A percentile compares a stretch with the other conserved stretches of the same genome.
These are phyloP conservation scores for Sciaenops ocellatus DNA, from an alignment of 2,797 vertebrate genomes.

Conservation along the genomic window DNA sequence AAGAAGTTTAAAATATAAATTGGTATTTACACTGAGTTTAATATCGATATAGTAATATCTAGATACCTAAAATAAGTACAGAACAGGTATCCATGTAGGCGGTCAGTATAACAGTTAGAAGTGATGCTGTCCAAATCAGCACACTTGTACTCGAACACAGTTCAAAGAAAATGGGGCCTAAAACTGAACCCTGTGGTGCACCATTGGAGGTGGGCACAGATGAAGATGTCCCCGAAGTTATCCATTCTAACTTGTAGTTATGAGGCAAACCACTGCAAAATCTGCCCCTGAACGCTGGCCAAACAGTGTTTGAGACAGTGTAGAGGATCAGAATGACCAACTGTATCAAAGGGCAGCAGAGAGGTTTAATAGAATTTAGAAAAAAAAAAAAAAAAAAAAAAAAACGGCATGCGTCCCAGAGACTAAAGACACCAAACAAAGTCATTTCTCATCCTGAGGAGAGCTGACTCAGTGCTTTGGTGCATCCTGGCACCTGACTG, in stretches of 20 bases:
- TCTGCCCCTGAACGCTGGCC: background rate
- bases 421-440: constrained; percentile 37
- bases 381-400: no score
- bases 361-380: constrained; percentile 22
- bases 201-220: background rate
- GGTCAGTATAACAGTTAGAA: background rate
- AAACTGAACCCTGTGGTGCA: background rate
- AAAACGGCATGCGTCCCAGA: constrained; percentile 13
- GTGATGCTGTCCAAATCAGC: background rate
- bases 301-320: background rate
- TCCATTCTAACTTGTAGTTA: background rate
- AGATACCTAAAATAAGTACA: no score
- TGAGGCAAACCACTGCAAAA: background rate
- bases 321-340: background rate
- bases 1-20: background rate
- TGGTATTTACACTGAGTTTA: background rate
- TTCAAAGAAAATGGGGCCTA: constrained; percentile 1
- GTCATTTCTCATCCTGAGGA: constrained; percentile 39
- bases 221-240: no score
- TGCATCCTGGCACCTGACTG: constrained; percentile 24
- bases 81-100: background rate
- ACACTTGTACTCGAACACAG: background rate
- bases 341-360: constrained; percentile 10
- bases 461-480: constrained; percentile 37
- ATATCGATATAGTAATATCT: background rate